These are phyloP conservation scores for Micropoecilia bifurca DNA, from an alignment of 2,797 vertebrate genomes.

Conservation along the genomic window DNA sequence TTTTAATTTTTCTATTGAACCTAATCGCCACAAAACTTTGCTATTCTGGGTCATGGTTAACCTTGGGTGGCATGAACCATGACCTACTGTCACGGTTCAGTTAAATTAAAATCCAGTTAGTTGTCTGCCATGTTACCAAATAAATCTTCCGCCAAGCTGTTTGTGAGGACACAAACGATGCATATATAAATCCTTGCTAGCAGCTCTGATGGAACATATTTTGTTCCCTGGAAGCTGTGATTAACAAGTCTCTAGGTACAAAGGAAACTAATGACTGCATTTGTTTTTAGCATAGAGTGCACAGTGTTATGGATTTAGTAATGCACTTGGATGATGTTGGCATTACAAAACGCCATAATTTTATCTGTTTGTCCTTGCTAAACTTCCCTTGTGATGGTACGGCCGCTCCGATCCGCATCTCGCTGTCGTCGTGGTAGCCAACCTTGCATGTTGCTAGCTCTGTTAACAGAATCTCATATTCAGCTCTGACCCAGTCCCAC, in stretches of 20 bases:
- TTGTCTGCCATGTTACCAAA: background rate
- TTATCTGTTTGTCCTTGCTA: slow-evolving; percentile 38
- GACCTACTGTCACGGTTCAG: background rate
- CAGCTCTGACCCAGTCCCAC: slow-evolving; percentile 58
- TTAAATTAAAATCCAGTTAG: background rate
- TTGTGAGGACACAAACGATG: background rate
- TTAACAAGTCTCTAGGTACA: background rate
- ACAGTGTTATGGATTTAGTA: slow-evolving; percentile 20
- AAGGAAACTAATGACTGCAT: background rate
- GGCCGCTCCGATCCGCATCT: slow-evolving; percentile 39
- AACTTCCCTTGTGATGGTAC: background rate
- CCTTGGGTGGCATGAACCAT: background rate
- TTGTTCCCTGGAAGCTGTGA: background rate
- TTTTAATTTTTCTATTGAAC: background rate
- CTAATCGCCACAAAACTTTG: background rate
- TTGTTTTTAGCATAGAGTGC: background rate
- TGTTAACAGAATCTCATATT: slow-evolving; percentile 48
- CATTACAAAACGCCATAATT: slow-evolving; percentile 18
- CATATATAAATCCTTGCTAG: background rate
- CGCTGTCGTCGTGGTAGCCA: slow-evolving; percentile 33
- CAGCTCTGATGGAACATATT: background rate
- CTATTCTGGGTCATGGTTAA: background rate
- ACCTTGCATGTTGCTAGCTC: slow-evolving; percentile 49
- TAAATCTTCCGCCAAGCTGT: background rate
- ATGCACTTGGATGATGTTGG: slow-evolving; percentile 16